A percentile compares a stretch with the other conserved stretches of the same genome.
Conservation (phyloP, 2,113 vertebrate genomes). For the Bufo gargarizans region DNA sequence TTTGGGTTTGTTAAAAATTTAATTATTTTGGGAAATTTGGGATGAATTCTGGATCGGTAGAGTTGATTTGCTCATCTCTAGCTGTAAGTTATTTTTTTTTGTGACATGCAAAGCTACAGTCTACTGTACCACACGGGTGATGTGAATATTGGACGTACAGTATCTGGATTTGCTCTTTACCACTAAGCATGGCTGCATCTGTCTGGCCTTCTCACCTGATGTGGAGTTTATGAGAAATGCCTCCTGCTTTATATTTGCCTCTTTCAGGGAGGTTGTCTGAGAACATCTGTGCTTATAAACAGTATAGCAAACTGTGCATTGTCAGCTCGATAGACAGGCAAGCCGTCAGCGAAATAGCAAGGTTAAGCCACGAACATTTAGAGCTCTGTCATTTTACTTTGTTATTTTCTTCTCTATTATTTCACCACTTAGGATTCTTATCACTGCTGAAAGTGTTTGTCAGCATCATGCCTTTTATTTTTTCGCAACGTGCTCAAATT, state of each 20-base stretch:
- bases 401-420: neutral
- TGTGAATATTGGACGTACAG: neutral
- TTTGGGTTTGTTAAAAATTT: too few species aligned
- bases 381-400: neutral
- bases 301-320: neutral
- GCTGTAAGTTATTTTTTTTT: too few species aligned
- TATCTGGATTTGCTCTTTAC: neutral
- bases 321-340: neutral
- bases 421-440: neutral
- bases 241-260: neutral
- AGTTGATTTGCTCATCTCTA: too few species aligned
- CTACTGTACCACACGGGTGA: neutral
- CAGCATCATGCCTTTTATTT: neutral
- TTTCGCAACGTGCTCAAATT: neutral
- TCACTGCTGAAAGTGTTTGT: neutral
- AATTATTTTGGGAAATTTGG: too few species aligned
- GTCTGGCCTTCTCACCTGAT: neutral
- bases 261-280: neutral
- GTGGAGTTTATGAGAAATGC: neutral
- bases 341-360: neutral
- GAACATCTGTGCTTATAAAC: conserved; percentile 8
- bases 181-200: neutral
- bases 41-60: too few species aligned
- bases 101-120: too few species aligned
- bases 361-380: neutral